Conservation (phyloP, 2,888 invertebrate genomes). For the Calephelis perditalis region DNA sequence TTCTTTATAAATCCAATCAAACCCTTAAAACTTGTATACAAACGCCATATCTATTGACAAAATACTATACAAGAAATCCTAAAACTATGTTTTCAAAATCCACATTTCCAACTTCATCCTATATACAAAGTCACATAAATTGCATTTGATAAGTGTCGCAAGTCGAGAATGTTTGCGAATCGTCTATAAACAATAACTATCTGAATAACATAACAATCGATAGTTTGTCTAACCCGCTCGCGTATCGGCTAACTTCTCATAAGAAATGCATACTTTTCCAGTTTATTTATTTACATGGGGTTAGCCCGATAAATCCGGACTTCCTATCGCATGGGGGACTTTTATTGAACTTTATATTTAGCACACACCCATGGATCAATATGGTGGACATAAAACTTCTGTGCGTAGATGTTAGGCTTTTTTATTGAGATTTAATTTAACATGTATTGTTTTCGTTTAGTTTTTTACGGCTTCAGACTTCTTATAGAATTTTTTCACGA, state of each 20-base stretch:
- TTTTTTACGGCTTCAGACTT: too few species aligned
- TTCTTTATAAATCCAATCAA: too few species aligned
- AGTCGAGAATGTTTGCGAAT: not conserved
- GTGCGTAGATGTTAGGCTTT: slow-evolving; percentile 34
- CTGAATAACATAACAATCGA: slow-evolving; percentile 39
- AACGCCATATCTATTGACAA: too few species aligned
- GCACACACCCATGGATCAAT: slow-evolving; percentile 69
- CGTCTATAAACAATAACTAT: slow-evolving; percentile 5
- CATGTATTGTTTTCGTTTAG: too few species aligned
- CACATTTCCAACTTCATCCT: too few species aligned
- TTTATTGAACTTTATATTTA: slow-evolving; percentile 75
- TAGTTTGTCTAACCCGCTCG: slow-evolving; percentile 60
- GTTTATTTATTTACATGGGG: slow-evolving; percentile 77
- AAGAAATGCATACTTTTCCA: slow-evolving; percentile 70
- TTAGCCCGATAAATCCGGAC: slow-evolving; percentile 74
- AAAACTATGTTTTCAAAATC: too few species aligned
- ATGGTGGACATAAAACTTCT: slow-evolving; percentile 49
- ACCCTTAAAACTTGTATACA: too few species aligned
- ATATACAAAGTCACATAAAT: too few species aligned
- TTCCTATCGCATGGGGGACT: slow-evolving; percentile 63
- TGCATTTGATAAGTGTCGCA: too few species aligned
- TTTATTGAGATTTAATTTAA: slow-evolving; percentile 15
- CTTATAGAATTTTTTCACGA: too few species aligned
- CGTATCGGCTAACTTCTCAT: slow-evolving; percentile 51
- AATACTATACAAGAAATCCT: too few species aligned